Evolutionary conservation across 2,888 invertebrate species (phyloP).

Genomic region (Eustalomyia histrio): DNA sequence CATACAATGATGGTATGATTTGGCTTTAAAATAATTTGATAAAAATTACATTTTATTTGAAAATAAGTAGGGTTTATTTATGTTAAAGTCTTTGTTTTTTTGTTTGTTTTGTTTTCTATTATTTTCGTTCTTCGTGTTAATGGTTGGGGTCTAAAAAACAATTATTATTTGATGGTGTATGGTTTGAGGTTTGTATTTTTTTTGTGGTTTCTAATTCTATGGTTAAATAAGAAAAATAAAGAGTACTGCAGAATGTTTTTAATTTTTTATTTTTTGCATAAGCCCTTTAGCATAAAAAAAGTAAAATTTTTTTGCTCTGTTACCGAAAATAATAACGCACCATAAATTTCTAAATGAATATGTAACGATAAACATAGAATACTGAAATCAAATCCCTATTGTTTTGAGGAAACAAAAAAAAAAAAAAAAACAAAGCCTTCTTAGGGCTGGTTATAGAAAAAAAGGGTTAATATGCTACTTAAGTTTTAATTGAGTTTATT

Average conservation of each 20-base stretch:
- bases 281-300: conserved; percentile 47
- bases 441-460: not conserved
- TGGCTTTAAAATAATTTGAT: conserved; percentile 44
- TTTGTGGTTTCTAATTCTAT: conserved; percentile 27
- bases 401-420: too few species aligned
- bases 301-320: not conserved
- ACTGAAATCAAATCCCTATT: conserved; percentile 18
- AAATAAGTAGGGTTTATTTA: conserved; percentile 51
- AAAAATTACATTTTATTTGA: conserved; percentile 59
- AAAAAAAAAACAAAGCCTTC: conserved; percentile 1
- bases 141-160: conserved; percentile 59
- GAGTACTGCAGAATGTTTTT: conserved; percentile 2
- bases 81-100: not conserved
- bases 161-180: conserved; percentile 56
- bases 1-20: conserved; percentile 10
- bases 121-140: conserved; percentile 39
- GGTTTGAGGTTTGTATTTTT: conserved; percentile 12
- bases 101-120: not conserved
- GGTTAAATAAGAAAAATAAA: conserved; percentile 27
- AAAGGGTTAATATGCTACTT: conserved; percentile 46
- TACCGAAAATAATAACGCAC: conserved; percentile 18
- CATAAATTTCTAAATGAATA: conserved; percentile 50
- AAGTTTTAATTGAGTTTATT: conserved; percentile 47
- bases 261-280: conserved; percentile 15
- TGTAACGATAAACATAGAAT: not conserved